Conservation (phyloP, 2,888 invertebrate genomes). For the Leptopilina drosophilae region DNA sequence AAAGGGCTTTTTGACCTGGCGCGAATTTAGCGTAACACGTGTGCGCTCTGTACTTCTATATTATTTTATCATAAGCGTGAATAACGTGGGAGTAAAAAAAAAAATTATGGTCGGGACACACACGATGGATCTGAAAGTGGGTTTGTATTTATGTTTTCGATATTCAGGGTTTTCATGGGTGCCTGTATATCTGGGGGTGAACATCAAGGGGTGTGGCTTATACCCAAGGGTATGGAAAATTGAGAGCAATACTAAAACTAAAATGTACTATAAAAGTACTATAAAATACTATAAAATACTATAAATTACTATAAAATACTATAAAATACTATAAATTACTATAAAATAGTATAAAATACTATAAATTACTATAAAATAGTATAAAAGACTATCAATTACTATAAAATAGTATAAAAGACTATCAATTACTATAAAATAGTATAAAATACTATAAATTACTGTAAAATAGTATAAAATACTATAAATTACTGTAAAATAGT, state of each 20-base stretch:
- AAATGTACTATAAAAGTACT: background rate
- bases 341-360: background rate
- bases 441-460: too few species aligned
- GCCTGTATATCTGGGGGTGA: background rate
- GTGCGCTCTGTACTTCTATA: constrained; percentile 23
- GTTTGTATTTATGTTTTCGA: constrained; percentile 1
- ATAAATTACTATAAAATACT: too few species aligned
- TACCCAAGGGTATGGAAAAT: constrained; percentile 20
- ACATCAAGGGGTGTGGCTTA: constrained; percentile 17
- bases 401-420: too few species aligned
- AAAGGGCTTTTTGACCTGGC: constrained; percentile 1
- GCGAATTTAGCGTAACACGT: constrained; percentile 28
- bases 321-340: background rate
- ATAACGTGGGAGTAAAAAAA: constrained; percentile 39
- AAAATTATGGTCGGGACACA: constrained; percentile 1
- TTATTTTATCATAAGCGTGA: constrained; percentile 36
- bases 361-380: background rate
- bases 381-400: background rate
- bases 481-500: too few species aligned
- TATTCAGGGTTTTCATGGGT: background rate
- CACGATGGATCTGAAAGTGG: constrained; percentile 16
- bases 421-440: too few species aligned
- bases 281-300: background rate
- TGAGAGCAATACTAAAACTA: background rate
- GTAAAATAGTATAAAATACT: too few species aligned